Evolutionary conservation across 2,113 vertebrate species (phyloP).

Genomic region (Oxyura jamaicensis): DNA sequence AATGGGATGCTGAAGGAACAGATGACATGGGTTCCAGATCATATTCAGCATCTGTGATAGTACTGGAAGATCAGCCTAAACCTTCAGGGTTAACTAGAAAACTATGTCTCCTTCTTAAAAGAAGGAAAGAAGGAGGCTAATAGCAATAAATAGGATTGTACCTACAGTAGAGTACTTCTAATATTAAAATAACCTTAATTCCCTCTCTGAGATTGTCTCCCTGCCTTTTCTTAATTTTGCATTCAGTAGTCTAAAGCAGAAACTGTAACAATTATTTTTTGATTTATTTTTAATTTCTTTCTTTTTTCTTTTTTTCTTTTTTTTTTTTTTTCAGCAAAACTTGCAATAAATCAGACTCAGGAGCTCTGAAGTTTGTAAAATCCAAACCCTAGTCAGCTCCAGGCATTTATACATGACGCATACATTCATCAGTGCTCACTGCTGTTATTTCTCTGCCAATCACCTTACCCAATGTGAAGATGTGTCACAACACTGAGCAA

Average conservation of each 20-base stretch:
- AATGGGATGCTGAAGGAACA: not conserved
- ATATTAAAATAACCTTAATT: conserved; percentile 18
- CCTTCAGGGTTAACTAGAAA: not conserved
- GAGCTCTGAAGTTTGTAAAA: conserved; percentile 30
- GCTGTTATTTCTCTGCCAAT: conserved; percentile 60
- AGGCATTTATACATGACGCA: conserved; percentile 44
- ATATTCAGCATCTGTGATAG: not conserved
- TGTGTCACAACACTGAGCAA: conserved; percentile 63
- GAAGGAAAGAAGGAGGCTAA: not conserved
- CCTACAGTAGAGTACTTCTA: not conserved
- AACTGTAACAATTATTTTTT: not conserved
- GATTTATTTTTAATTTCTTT: not conserved
- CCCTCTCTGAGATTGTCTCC: not conserved
- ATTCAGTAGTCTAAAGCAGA: not conserved
- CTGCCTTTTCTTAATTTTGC: conserved; percentile 22
- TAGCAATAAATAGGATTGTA: not conserved
- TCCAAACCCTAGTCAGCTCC: not conserved
- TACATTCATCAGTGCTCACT: conserved; percentile 25
- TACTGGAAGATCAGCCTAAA: not conserved
- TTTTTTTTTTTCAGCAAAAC: conserved; percentile 30
- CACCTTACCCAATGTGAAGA: conserved; percentile 53
- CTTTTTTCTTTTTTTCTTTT: not conserved
- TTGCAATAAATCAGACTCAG: conserved; percentile 38
- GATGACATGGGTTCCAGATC: not conserved
- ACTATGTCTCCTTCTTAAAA: not conserved